Conservation (phyloP, 2,797 vertebrate species). For the Muscicapa striata region DNA sequence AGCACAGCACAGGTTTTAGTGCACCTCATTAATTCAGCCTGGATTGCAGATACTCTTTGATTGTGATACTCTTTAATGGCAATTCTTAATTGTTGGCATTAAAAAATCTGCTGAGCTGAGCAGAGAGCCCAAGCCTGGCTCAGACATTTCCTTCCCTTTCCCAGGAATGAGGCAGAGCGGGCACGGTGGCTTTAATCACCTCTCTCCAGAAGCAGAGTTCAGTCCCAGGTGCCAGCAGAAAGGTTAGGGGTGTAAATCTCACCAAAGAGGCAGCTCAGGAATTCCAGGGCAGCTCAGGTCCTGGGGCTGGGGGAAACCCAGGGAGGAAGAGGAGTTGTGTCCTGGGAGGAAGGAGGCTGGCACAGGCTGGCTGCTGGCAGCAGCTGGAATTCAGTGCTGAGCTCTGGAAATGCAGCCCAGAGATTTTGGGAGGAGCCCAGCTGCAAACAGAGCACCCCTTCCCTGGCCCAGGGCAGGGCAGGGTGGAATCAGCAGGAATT, state of each 20-base stretch:
- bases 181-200: slow-evolving; percentile 54
- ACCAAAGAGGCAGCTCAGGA: slow-evolving; percentile 34
- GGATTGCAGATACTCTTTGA: slow-evolving; percentile 45
- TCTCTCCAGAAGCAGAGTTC: slow-evolving; percentile 49
- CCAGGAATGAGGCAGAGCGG: slow-evolving; percentile 17
- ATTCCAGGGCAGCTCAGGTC: background rate
- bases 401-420: background rate
- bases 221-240: slow-evolving; percentile 63
- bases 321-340: background rate
- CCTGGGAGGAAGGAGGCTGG: background rate
- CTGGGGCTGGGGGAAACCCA: background rate
- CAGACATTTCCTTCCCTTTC: slow-evolving; percentile 11
- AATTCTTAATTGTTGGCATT: slow-evolving; percentile 71
- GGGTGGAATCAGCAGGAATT: background rate
- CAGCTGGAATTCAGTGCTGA: accelerated
- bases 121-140: slow-evolving; percentile 35
- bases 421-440: accelerated
- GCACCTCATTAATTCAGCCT: slow-evolving; percentile 58
- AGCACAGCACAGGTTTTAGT: background rate
- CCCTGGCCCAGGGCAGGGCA: background rate
- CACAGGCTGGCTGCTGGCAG: background rate
- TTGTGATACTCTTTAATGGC: slow-evolving; percentile 58
- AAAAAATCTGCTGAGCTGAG: slow-evolving; percentile 67
- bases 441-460: accelerated
- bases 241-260: slow-evolving; percentile 69